Percentiles rank a stretch among this genome's conserved stretches.
Evolutionary conservation across 2,797 vertebrate genomes (phyloP).

Genomic region (Eulemur rubriventer): DNA sequence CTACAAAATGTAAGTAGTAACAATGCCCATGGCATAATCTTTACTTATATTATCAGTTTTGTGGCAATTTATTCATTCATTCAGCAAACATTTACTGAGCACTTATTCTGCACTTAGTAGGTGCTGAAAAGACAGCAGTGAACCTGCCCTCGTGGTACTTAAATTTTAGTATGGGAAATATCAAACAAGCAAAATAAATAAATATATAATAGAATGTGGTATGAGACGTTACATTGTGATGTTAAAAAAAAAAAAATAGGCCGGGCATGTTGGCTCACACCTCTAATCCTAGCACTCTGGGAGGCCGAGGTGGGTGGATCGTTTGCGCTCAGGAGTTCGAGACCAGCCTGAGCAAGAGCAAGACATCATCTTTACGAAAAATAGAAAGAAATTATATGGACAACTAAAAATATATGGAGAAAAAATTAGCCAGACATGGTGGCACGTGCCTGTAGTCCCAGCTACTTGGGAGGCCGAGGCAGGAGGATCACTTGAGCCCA

Average conservation of each 20-base stretch:
- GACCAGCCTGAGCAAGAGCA: background rate
- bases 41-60: background rate
- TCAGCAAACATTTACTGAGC: background rate
- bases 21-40: background rate
- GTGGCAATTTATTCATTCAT: background rate
- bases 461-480: too few species aligned
- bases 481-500: too few species aligned
- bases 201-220: background rate
- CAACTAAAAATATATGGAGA: too few species aligned
- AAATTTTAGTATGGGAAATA: background rate
- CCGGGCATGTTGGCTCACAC: background rate
- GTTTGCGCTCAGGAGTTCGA: background rate
- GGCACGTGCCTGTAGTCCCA: too few species aligned
- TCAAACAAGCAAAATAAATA: constrained; percentile 14
- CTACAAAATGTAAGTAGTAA: background rate
- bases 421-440: too few species aligned
- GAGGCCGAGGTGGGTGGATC: background rate
- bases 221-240: background rate
- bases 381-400: background rate
- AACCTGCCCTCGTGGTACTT: background rate
- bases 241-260: background rate
- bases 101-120: background rate
- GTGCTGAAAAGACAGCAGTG: background rate
- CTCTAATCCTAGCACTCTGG: background rate
- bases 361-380: background rate